Conservation (phyloP, 2,888 invertebrate genomes). For the Anarsia innoxiella region DNA sequence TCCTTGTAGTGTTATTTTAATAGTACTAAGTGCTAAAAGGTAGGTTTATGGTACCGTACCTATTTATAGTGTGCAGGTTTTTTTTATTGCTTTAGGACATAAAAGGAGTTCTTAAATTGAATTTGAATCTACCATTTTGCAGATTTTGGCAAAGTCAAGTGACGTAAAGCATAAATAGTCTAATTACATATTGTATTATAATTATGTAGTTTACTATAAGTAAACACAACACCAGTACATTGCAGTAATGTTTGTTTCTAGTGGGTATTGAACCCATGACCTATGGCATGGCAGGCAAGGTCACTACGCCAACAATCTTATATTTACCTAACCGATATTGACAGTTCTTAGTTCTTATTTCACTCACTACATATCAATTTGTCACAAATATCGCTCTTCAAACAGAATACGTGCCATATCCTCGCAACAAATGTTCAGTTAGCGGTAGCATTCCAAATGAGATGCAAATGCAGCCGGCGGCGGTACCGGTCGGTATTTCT, state of each 20-base stretch:
- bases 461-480: conserved; percentile 20
- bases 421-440: neutral
- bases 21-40: neutral
- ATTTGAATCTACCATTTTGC: neutral
- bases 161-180: no score
- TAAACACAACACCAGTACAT: no score
- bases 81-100: no score
- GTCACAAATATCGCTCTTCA: no score
- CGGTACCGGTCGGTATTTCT: conserved; percentile 6
- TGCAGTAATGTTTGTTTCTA: no score
- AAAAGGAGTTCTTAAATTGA: neutral
- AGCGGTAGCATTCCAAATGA: conserved; percentile 17
- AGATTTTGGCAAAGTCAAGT: neutral
- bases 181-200: no score
- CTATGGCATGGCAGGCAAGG: neutral
- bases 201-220: no score
- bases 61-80: no score
- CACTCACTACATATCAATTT: neutral
- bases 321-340: neutral
- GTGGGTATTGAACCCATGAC: no score
- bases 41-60: no score
- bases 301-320: neutral
- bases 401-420: conserved; percentile 6
- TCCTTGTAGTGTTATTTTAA: neutral
- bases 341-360: no score